Evolutionary conservation across 2,888 invertebrate genomes (phyloP), one percentile per base, ranked within the genome.

Genomic region (Apamea sordens): DNA sequence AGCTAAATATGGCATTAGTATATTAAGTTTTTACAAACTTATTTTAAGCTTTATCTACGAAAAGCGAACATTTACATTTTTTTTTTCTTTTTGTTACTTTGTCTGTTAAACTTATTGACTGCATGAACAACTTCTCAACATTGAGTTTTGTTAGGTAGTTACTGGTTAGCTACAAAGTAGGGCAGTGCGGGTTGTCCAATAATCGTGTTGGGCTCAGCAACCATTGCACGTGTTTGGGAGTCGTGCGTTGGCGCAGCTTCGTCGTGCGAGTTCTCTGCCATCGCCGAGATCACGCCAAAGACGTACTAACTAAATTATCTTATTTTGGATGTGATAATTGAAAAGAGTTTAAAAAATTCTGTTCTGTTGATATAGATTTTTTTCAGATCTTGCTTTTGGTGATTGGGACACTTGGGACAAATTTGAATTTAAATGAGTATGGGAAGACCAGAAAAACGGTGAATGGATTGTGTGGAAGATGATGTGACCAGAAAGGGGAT

Each of bases 241-340:
- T 92, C 92, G 91, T 92, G 85, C 72, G 68, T 65, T 28, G 61
- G 89, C 87, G 84, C 86, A 86, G 77, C 82, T 86, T 82, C 81
- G 77, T 89, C 89, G 91, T 90, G 90, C 90, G 88, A 90, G 90
- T 86, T 90, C 89, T 89, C 87, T 89, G 82, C 85, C 89, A 89
- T 90, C 89, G 84, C 79, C 80, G 82, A 89, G 89, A 92, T 91
- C 88, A 88, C 86, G 83, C 78, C 91, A 84, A 78, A 80, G 88
- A 93, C 76, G 63, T 86, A 84, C 75, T 82, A 89, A 89, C 72
- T 0, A 64, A 86, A 72, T 79, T 56, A 86, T 59, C 32, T 73
- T 59, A 64, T 53, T 68, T 69, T 78, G 78, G 86, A 86, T 68
- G 70, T 76, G 88, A 53, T 64, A 75, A 61, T 79, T 83, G 56